Evolutionary conservation across 2,888 invertebrate genomes (phyloP).

Genomic region (Rhagonycha fulva): DNA sequence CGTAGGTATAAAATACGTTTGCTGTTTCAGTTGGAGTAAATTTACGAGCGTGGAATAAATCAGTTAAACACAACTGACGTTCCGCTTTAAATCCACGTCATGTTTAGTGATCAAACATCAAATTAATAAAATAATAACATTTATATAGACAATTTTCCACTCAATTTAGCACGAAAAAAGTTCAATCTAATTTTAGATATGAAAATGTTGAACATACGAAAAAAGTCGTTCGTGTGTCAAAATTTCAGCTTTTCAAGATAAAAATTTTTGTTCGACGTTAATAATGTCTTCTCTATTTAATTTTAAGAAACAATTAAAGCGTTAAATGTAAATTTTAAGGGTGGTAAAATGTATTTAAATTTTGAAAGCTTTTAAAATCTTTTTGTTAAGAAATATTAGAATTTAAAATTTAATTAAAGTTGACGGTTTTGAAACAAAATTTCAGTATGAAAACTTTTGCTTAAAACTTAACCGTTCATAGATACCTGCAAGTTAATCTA

Average conservation of each 20-base stretch:
- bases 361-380: slow-evolving; percentile 1
- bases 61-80: slow-evolving; percentile 17
- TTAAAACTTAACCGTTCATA: background rate
- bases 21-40: slow-evolving; percentile 10
- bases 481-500: background rate
- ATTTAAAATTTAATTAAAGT: slow-evolving; percentile 2
- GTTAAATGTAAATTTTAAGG: background rate
- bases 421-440: background rate
- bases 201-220: background rate
- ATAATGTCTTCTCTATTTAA: background rate
- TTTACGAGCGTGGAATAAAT: slow-evolving; percentile 18
- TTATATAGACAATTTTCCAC: background rate
- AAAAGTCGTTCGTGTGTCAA: background rate
- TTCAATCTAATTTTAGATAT: background rate
- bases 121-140: background rate
- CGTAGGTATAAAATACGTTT: slow-evolving; percentile 14
- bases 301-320: background rate
- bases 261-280: background rate
- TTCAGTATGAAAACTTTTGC: background rate
- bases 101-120: slow-evolving; percentile 8
- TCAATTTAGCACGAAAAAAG: background rate
- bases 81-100: slow-evolving; percentile 7
- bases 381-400: slow-evolving; percentile 1
- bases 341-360: background rate
- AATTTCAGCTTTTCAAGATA: background rate